Evolutionary conservation across 1,140 invertebrate genomes (phyloP).

Genomic region (Euwallacea similis): DNA sequence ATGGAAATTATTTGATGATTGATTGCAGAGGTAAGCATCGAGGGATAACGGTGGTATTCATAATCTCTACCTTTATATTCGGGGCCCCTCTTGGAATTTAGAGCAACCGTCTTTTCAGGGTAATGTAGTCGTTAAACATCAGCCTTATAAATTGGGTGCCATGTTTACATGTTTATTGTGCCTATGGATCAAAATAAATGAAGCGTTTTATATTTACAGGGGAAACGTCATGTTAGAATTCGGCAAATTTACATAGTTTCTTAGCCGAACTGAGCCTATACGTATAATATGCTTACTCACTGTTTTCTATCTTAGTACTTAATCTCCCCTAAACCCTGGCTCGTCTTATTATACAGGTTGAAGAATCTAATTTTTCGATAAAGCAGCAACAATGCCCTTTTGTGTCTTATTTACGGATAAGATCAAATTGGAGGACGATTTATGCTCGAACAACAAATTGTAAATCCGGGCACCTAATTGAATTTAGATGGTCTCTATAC

Average conservation of each 20-base stretch:
- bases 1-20: constrained; percentile 40
- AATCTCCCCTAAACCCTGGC: constrained; percentile 12
- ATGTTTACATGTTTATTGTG: constrained; percentile 40
- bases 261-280: not conserved
- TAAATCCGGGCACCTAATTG: not conserved
- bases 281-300: not conserved
- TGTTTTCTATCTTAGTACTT: constrained; percentile 3
- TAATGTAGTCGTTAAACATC: constrained; percentile 41
- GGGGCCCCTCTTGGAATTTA: constrained; percentile 33
- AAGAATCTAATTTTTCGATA: constrained; percentile 19
- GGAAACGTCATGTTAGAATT: constrained; percentile 7
- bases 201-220: constrained; percentile 25
- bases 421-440: constrained; percentile 21
- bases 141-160: constrained; percentile 38
- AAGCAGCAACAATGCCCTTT: constrained; percentile 13
- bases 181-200: constrained; percentile 30
- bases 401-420: constrained; percentile 7
- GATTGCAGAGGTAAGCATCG: constrained; percentile 40
- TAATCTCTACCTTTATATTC: constrained; percentile 42
- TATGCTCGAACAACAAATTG: constrained; percentile 14
- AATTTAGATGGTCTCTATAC: not conserved
- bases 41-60: constrained; percentile 41
- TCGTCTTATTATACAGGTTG: constrained; percentile 5
- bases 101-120: constrained; percentile 36
- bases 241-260: constrained; percentile 7